Evolutionary conservation across 2,888 invertebrate genomes (phyloP).

Genomic region (Mesoligia furuncula): DNA sequence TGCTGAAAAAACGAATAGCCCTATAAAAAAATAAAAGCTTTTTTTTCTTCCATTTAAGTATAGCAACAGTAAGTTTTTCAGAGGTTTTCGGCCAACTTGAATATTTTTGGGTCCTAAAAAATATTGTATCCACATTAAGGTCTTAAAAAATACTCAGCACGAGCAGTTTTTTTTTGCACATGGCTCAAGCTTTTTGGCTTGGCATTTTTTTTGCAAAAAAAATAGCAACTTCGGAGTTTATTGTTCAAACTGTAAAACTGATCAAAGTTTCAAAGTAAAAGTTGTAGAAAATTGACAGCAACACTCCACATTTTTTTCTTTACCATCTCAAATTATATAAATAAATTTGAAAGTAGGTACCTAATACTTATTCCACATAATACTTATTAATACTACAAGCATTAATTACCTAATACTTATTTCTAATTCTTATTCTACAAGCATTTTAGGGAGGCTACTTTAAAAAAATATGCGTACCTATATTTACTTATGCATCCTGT

Average conservation of each 20-base stretch:
- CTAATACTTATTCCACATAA: too few species aligned
- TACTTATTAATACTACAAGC: not conserved
- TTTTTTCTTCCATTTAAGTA: not conserved
- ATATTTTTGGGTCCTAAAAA: not conserved
- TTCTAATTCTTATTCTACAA: not conserved
- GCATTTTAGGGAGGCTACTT: not conserved
- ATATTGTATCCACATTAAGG: not conserved
- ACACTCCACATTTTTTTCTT: not conserved
- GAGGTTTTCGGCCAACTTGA: not conserved
- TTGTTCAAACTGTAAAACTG: not conserved
- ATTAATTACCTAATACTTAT: too few species aligned
- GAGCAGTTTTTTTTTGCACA: not conserved
- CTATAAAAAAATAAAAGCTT: fast-evolving
- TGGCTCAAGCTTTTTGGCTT: not conserved
- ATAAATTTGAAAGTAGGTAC: not conserved
- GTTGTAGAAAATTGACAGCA: not conserved
- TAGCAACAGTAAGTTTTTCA: not conserved
- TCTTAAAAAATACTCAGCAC: not conserved
- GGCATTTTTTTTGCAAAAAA: not conserved
- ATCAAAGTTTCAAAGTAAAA: not conserved
- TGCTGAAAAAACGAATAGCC: not conserved
- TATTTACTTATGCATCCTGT: not conserved
- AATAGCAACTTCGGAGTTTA: not conserved
- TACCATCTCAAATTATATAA: not conserved
- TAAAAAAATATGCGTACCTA: not conserved